A percentile compares a stretch with the other conserved stretches of the same genome.
Conservation (phyloP, 2,797 vertebrate species). For the Scleropages formosus region DNA sequence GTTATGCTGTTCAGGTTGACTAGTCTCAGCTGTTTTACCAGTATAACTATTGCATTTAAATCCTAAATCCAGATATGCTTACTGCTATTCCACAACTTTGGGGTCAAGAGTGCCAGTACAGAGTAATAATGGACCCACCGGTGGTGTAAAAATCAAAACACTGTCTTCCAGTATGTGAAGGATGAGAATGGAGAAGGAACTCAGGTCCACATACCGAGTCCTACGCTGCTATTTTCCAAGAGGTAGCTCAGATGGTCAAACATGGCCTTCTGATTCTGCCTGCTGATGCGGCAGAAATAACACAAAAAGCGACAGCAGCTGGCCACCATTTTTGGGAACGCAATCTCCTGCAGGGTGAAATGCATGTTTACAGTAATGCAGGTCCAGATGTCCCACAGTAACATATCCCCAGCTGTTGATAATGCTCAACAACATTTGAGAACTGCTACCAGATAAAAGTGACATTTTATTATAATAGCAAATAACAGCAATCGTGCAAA, state of each 20-base stretch:
- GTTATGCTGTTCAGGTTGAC: neutral
- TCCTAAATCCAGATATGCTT: too few species aligned
- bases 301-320: slow-evolving; percentile 97
- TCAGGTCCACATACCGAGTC: slow-evolving; percentile 75
- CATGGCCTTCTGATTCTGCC: slow-evolving; percentile 98
- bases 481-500: neutral
- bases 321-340: slow-evolving; percentile 97
- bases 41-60: too few species aligned
- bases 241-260: slow-evolving; percentile 98
- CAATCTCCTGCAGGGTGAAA: slow-evolving; percentile 77
- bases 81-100: too few species aligned
- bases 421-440: neutral
- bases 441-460: neutral
- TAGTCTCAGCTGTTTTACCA: neutral
- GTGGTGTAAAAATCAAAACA: too few species aligned
- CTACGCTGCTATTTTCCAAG: slow-evolving; percentile 95
- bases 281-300: slow-evolving; percentile 98
- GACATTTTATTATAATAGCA: neutral
- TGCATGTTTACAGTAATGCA: slow-evolving; percentile 30
- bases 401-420: neutral
- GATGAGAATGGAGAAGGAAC: too few species aligned
- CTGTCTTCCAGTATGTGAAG: too few species aligned
- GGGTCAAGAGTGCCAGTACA: too few species aligned
- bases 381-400: neutral
- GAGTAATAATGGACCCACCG: too few species aligned